Evolutionary conservation across 2,113 vertebrate genomes (phyloP).

Genomic region (Climacteris rufus): DNA sequence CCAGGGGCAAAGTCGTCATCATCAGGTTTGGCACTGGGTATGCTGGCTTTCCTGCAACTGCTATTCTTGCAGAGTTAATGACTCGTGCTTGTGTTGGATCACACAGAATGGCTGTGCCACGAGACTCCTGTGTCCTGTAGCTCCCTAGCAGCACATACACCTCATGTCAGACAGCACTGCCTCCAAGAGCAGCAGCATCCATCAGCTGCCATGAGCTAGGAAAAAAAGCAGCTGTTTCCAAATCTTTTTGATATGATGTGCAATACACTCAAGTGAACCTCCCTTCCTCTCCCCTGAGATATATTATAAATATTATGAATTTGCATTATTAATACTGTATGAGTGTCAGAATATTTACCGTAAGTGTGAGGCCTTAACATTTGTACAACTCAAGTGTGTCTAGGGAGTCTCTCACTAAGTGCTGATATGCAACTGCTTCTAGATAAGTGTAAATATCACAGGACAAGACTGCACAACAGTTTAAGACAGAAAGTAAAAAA

Average conservation of each 20-base stretch:
- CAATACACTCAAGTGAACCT: background rate
- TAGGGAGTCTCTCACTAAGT: slow-evolving; percentile 36
- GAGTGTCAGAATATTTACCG: slow-evolving; percentile 52
- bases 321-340: slow-evolving; percentile 64
- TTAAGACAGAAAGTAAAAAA: background rate
- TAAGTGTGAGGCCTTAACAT: slow-evolving; percentile 44
- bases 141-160: background rate
- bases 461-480: slow-evolving; percentile 4
- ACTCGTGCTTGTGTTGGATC: background rate
- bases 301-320: slow-evolving; percentile 58
- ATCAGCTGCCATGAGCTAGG: background rate
- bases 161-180: background rate
- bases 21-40: background rate
- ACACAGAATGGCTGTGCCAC: background rate
- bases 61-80: background rate
- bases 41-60: background rate
- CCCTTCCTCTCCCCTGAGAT: slow-evolving; percentile 32
- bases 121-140: background rate
- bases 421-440: slow-evolving; percentile 16
- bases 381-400: slow-evolving; percentile 41
- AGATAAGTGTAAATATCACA: slow-evolving; percentile 35
- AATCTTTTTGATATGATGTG: slow-evolving; percentile 44
- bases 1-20: background rate
- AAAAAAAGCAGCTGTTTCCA: slow-evolving; percentile 53
- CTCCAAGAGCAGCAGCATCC: slow-evolving; percentile 23